Conservation (phyloP, 2,888 invertebrate genomes). For the Hirtodrosophila cameraria region DNA sequence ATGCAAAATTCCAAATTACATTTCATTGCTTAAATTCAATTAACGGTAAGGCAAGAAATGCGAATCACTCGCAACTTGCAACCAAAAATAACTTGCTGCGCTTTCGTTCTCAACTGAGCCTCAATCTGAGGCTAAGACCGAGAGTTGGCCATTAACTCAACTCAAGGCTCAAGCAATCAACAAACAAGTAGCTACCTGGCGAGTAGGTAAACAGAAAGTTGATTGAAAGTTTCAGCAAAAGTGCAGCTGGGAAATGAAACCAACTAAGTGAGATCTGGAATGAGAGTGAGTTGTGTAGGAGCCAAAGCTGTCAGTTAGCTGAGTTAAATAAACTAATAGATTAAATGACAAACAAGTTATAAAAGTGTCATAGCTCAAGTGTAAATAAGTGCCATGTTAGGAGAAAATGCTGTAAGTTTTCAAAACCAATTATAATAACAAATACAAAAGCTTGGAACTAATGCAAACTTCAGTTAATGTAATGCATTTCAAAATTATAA, state of each 20-base stretch:
- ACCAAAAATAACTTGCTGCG: slow-evolving; percentile 39
- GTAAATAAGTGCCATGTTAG: too few relatives aligned
- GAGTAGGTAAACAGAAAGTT: slow-evolving; percentile 70
- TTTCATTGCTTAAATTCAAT: slow-evolving; percentile 76
- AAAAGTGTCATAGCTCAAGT: slow-evolving; percentile 17
- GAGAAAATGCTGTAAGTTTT: too few relatives aligned
- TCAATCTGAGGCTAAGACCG: slow-evolving; percentile 22
- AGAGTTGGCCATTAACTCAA: slow-evolving; percentile 54
- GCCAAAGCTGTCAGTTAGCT: slow-evolving; percentile 33
- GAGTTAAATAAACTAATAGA: slow-evolving; percentile 36
- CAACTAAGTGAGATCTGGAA: slow-evolving; percentile 11
- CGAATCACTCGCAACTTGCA: slow-evolving; percentile 37
- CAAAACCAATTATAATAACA: too few relatives aligned
- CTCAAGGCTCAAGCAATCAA: slow-evolving; percentile 37
- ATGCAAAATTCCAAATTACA: slow-evolving; percentile 76
- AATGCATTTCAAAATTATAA: too few relatives aligned
- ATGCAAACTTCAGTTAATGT: too few relatives aligned
- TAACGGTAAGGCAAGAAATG: slow-evolving; percentile 51
- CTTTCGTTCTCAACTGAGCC: slow-evolving; percentile 49
- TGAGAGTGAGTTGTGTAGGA: slow-evolving; percentile 42
- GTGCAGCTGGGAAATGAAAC: slow-evolving; percentile 53
- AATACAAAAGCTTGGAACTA: too few relatives aligned
- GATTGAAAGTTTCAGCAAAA: slow-evolving; percentile 68
- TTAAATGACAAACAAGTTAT: slow-evolving; percentile 45
- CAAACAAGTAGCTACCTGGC: slow-evolving; percentile 53